phyloP scores from a whole-genome alignment of 2,113 vertebrate genomes.

The Sceloporus undulatus region DNA sequence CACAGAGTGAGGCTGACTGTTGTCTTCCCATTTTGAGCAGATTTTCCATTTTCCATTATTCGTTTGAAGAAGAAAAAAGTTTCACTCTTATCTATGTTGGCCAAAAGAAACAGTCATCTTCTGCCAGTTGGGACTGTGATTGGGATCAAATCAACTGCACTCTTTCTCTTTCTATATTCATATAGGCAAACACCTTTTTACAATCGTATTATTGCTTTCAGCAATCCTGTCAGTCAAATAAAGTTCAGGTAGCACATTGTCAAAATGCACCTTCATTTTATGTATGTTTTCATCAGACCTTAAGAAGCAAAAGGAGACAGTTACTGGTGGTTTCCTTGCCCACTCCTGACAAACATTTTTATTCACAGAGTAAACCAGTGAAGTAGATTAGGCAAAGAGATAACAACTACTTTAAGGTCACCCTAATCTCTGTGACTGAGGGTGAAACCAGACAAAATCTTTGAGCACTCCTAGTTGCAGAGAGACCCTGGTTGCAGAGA shows the following conservation, averaged over 20 bases:
- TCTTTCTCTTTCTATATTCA: not conserved
- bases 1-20: not conserved
- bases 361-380: too few species aligned
- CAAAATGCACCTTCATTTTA: too few species aligned
- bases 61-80: not conserved
- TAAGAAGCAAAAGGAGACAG: too few species aligned
- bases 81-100: conserved; percentile 38
- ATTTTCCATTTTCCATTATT: conserved; percentile 40
- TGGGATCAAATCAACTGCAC: conserved; percentile 53
- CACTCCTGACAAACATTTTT: too few species aligned
- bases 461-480: too few species aligned
- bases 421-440: too few species aligned
- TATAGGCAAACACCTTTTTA: conserved; percentile 36
- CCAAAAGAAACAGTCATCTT: conserved; percentile 25
- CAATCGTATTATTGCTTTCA: conserved; percentile 10
- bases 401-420: too few species aligned
- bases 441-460: too few species aligned
- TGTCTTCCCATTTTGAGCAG: not conserved
- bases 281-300: too few species aligned
- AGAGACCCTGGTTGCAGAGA: too few species aligned
- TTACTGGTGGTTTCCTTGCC: too few species aligned
- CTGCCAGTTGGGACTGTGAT: conserved; percentile 28
- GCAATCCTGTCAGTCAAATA: conserved; percentile 34
- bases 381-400: too few species aligned
- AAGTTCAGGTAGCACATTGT: conserved; percentile 2